phyloP scores from a whole-genome alignment of 2,888 invertebrate species.

The Exocentrus adspersus region DNA sequence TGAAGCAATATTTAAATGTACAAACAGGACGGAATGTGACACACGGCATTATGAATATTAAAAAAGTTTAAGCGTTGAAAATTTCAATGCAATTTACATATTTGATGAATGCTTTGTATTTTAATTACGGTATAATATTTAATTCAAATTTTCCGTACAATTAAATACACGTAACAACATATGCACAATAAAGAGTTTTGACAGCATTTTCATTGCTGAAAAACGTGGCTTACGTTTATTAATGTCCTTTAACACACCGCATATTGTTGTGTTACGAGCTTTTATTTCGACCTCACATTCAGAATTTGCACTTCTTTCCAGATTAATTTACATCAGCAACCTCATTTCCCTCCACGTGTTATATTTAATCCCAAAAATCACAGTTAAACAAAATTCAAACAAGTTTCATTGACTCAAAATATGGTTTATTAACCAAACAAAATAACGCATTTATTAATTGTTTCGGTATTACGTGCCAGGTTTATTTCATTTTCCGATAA shows the following conservation, averaged over 20 bases:
- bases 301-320: constrained; percentile 28
- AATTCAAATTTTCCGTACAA: constrained; percentile 65
- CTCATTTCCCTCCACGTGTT: no score
- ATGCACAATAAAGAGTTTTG: constrained; percentile 58
- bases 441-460: constrained; percentile 34
- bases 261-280: constrained; percentile 40
- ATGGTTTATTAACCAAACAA: constrained; percentile 32
- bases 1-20: constrained; percentile 54
- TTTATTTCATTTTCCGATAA: constrained; percentile 18
- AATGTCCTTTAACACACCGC: constrained; percentile 47
- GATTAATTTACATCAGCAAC: constrained; percentile 16
- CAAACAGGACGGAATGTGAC: constrained; percentile 35
- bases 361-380: constrained; percentile 21
- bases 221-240: constrained; percentile 57
- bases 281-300: constrained; percentile 29
- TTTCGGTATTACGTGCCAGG: constrained; percentile 14
- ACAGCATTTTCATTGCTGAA: constrained; percentile 58
- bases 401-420: constrained; percentile 35
- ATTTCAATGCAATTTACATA: constrained; percentile 64
- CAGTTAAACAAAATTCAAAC: constrained; percentile 33
- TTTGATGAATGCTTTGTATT: constrained; percentile 65
- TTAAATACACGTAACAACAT: constrained; percentile 62
- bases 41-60: constrained; percentile 59
- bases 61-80: constrained; percentile 63
- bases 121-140: constrained; percentile 65